These are phyloP conservation scores for Sitta carolinensis DNA, from an alignment of 2,797 vertebrate species.

Conservation along the genomic window DNA sequence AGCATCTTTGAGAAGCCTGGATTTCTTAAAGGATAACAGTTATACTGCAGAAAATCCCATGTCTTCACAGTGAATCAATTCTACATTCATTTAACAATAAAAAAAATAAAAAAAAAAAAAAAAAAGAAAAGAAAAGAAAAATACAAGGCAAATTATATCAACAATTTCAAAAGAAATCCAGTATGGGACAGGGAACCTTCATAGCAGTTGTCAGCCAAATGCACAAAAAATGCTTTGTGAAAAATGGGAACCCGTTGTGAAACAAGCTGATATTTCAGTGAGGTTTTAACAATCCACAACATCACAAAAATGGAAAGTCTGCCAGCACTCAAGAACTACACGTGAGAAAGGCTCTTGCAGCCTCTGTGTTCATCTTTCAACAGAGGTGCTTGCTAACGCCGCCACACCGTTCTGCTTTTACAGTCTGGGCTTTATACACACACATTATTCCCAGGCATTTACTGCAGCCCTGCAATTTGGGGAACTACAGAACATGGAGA, in stretches of 20 bases:
- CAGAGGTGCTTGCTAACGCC: not conserved
- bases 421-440: not conserved
- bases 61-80: not conserved
- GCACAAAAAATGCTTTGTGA: not conserved
- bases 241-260: not conserved
- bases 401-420: not conserved
- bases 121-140: not conserved
- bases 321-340: not conserved
- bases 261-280: slow-evolving; percentile 1
- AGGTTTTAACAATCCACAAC: not conserved
- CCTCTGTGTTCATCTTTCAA: slow-evolving; percentile 15
- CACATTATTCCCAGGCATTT: slow-evolving; percentile 24
- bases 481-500: slow-evolving; percentile 9
- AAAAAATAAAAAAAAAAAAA: not conserved
- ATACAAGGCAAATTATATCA: not conserved
- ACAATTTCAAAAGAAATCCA: not conserved
- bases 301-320: slow-evolving; percentile 21
- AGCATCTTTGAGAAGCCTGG: slow-evolving; percentile 18
- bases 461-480: slow-evolving; percentile 21
- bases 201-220: not conserved
- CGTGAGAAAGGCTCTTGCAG: slow-evolving; percentile 16
- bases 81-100: not conserved
- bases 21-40: not conserved
- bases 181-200: not conserved
- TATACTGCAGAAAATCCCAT: not conserved